Conservation (phyloP, 2,113 vertebrate species). For the Aegithalos caudatus region DNA sequence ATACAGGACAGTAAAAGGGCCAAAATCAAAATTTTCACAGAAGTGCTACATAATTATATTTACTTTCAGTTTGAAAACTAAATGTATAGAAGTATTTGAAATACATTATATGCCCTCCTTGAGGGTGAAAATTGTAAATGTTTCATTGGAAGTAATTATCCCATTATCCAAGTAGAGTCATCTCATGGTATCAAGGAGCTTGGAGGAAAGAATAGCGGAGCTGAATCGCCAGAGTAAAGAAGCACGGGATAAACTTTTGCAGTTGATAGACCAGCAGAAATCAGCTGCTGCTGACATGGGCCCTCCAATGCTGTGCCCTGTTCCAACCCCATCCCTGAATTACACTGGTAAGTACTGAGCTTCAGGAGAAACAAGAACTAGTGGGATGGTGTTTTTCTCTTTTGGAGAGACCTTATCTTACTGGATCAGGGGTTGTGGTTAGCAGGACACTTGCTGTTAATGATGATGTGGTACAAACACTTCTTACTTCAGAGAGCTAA, state of each 20-base stretch:
- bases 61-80: background rate
- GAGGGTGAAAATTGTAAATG: background rate
- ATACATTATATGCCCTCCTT: background rate
- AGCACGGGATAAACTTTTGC: conserved; percentile 82
- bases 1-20: background rate
- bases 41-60: background rate
- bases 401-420: background rate
- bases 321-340: conserved; percentile 57
- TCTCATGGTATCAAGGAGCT: conserved; percentile 27
- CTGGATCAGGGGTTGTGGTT: background rate
- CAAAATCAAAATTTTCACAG: background rate
- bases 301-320: conserved; percentile 69
- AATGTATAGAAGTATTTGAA: background rate
- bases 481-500: background rate
- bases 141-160: background rate
- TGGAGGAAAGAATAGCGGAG: conserved; percentile 88
- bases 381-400: background rate
- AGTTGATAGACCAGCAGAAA: conserved; percentile 89
- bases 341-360: conserved; percentile 56
- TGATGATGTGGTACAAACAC: background rate
- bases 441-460: background rate
- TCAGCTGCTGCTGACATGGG: conserved; percentile 30
- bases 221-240: conserved; percentile 87
- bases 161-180: conserved; percentile 40
- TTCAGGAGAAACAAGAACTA: background rate